Evolutionary conservation across 1,140 invertebrate species (phyloP), one percentile per base, ranked within the genome.

Genomic region (Heliconius congener): DNA sequence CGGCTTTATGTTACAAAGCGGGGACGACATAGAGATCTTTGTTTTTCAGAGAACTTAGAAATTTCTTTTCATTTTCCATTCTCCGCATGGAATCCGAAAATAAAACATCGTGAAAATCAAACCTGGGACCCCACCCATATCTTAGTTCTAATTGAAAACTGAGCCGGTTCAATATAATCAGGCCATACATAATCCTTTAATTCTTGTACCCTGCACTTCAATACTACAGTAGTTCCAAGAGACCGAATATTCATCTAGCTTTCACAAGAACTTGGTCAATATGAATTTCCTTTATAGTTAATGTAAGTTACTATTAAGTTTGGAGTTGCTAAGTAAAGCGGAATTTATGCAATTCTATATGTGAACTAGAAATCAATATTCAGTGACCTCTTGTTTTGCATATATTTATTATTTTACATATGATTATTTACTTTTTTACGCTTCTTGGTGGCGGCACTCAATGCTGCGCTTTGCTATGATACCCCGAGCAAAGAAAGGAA

Each of bases 271-370:
- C 60, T 66, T 66, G 60, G 60, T 66, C 60, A 66, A 66, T 66
- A 66, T 66, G 60, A 66, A 66, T 66, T 66, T 66, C 60, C 60
- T 66, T 66, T 66, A 30, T 66, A 66, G 60, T 30, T 66, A 66
- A 66, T 66, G 60, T 66, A 66, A 66, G 23, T 66, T 66, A 30
- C 60, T 66, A 16, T 30, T 27, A 66, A 66, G 27, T 66, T 66
- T 27, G 60, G 9, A 27, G 4, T 66, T 30, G 13, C 23, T 60
- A 23, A 27, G 27, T 30, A 30, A 13, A 30, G 23, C n/a, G 60
- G 27, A 66, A 66, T 23, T 23, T 19, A 57, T 57, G n/a, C 55
- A 30, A 27, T 66, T 66, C 23, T 30, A 66, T 30, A 27, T 66
- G 27, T 66, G 60, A 13, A 16, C 13, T 16, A 0, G 4, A 46